Evolutionary conservation across 2,113 vertebrate species (phyloP).

Genomic region (Aptenodytes forsteri): DNA sequence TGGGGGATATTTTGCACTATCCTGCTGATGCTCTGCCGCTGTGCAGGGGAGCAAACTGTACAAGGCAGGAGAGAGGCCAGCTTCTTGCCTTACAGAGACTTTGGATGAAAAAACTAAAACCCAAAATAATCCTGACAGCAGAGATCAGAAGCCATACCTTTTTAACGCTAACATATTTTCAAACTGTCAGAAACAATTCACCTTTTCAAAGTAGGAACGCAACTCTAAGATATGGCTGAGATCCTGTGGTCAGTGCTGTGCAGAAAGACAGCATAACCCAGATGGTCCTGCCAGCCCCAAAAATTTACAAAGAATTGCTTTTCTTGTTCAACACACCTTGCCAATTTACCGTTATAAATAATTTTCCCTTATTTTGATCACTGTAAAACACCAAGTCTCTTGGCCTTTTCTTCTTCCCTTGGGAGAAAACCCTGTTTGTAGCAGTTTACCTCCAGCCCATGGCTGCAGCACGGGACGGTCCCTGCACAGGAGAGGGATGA

Average conservation of each 20-base stretch:
- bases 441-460: not conserved
- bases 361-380: not conserved
- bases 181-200: not conserved
- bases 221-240: fast-evolving
- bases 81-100: not conserved
- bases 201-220: not conserved
- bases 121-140: not conserved
- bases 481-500: not conserved
- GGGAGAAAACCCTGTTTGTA: not conserved
- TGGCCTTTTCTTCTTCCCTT: not conserved
- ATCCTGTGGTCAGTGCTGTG: not conserved
- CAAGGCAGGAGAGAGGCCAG: not conserved
- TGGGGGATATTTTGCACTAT: not conserved
- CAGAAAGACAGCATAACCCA: not conserved
- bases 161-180: not conserved
- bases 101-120: not conserved
- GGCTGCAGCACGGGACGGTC: not conserved
- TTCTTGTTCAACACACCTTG: not conserved
- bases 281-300: not conserved
- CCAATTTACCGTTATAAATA: not conserved
- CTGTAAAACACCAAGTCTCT: not conserved
- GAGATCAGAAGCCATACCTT: not conserved
- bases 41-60: not conserved
- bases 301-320: not conserved
- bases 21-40: not conserved